A percentile compares a stretch with the other conserved stretches of the same genome.
Evolutionary conservation across 2,797 vertebrate species (phyloP).

Genomic region (Sternotherus odoratus): DNA sequence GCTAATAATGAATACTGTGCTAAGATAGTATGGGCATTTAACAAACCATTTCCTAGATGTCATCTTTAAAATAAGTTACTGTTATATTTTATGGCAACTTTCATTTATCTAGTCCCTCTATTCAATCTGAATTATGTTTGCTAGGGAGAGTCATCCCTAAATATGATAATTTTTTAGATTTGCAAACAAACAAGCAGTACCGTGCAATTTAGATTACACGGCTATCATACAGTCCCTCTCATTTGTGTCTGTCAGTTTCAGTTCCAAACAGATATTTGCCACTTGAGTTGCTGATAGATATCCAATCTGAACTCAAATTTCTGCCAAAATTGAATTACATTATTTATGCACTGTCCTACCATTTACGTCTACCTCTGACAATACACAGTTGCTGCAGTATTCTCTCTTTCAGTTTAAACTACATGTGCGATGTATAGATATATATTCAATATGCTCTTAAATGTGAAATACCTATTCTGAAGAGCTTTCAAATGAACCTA

Average conservation of each 20-base stretch:
- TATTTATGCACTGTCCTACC: constrained; percentile 10
- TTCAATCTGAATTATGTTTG: neutral
- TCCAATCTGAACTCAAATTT: constrained; percentile 48
- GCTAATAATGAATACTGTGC: neutral
- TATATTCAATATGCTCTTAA: neutral
- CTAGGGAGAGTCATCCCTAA: neutral
- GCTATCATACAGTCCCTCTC: neutral
- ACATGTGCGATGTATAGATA: neutral
- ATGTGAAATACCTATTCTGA: neutral
- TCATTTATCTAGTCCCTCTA: neutral
- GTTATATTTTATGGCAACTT: neutral
- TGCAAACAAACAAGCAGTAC: neutral
- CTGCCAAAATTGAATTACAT: neutral
- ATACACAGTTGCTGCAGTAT: neutral
- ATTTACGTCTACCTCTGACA: constrained; percentile 34
- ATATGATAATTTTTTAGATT: neutral
- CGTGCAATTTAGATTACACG: neutral
- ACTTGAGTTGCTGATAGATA: constrained; percentile 35
- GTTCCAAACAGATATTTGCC: constrained; percentile 34
- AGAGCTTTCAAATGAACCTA: constrained; percentile 1
- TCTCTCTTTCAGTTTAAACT: neutral
- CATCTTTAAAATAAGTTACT: neutral
- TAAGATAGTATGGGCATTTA: neutral
- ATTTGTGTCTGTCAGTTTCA: constrained; percentile 21
- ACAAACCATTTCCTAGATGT: neutral